Base-by-base conservation (phyloP, 2,797 vertebrate species). In the Simalia tracyae region DNA sequence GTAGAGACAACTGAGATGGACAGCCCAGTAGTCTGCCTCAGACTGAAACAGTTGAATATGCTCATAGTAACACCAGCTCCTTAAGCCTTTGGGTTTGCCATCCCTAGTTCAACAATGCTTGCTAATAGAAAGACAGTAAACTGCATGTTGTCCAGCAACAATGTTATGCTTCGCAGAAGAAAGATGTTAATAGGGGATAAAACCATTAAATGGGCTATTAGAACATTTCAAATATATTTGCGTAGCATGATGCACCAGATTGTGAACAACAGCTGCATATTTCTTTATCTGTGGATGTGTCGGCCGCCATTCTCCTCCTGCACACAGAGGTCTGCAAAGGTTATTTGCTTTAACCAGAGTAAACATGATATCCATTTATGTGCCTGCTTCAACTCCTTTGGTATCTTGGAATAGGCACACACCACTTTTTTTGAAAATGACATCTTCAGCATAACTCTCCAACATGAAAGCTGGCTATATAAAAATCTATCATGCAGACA, bases 341-440 rank as follows among this genome's bases (percentile, higher is more conserved):
- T 0, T 97, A 93, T 98, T 98, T 98, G 97, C 93, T 98, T 97
- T 98, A 96, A 92, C 95, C 94, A 97, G 94, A 97, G 94, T 96
- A 98, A 98, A 98, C 97, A 59, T 0, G n/a, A 91, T 89, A 95
- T 97, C 97, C 97, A 97, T 98, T 87, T 97, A 97, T 57, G 94
- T 94, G 86, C 63, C 95, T 94, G 64, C 91, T 94, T 95, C 96
- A 96, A 84, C 94, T 97, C 95, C 86, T 93, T 91, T 86, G 95
- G 97, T 97, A 97, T 97, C 97, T 96, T 97, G 95, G 97, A 97
- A 96, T 96, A 97, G 95, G 97, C 97, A 97, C 97, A 97, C 87
- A 86, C 96, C 84, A 94, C 95, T 46, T 42, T 81, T 81, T 42
- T 19, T 66, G 12, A 63, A 61, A 24, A 56, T 6, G n/a, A n/a